These are phyloP conservation scores for Pygathrix nemaeus DNA, from an alignment of 2,113 vertebrate genomes.

Conservation along the genomic window DNA sequence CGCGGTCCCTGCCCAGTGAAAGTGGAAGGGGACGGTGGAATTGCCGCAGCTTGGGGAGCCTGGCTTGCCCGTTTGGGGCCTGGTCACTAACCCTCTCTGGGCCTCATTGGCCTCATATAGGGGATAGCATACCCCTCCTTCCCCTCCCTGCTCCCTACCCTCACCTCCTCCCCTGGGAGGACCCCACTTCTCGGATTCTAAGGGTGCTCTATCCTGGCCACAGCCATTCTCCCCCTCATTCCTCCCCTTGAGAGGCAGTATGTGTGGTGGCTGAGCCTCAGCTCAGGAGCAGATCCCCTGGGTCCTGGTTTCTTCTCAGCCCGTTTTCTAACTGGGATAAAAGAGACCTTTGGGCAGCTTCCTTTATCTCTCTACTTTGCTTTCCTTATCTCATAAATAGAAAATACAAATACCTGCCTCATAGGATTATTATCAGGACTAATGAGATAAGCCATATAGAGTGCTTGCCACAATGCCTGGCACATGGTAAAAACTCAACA, in stretches of 20 bases:
- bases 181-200: neutral
- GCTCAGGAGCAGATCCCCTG: neutral
- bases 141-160: neutral
- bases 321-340: neutral
- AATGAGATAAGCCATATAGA: neutral
- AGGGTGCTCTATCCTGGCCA: neutral
- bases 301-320: neutral
- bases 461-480: neutral
- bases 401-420: neutral
- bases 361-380: neutral
- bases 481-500: neutral
- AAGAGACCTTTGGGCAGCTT: neutral
- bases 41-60: rapidly evolving
- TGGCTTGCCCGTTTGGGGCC: neutral
- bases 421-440: neutral
- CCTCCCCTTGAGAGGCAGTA: neutral
- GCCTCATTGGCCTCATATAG: neutral
- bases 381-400: slow-evolving; percentile 8
- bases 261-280: neutral
- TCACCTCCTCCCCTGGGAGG: neutral
- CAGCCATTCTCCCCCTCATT: too few species aligned
- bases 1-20: slow-evolving; percentile 88
- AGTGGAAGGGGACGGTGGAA: neutral
- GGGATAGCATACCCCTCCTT: neutral
- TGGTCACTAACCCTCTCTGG: neutral